Evolutionary conservation across 2,888 invertebrate genomes (phyloP).

Genomic region (Sisyra terminalis): DNA sequence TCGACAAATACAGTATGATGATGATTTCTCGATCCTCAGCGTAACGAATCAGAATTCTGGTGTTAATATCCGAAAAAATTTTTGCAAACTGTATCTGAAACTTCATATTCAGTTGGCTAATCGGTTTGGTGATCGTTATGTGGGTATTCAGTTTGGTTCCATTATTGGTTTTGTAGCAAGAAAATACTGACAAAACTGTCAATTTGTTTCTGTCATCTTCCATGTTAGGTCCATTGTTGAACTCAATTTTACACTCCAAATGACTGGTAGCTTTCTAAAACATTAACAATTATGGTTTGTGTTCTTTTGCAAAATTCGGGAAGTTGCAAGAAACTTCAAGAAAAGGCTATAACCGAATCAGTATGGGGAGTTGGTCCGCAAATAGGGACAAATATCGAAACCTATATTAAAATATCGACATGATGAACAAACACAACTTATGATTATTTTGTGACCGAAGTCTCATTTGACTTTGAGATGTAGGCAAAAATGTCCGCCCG

Average conservation of each 20-base stretch:
- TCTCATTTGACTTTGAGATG: no score
- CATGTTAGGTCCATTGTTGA: conserved; percentile 46
- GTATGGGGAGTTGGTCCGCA: no score
- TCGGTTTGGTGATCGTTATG: conserved; percentile 43
- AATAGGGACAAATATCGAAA: no score
- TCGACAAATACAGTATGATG: conserved; percentile 35
- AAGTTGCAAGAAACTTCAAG: neutral
- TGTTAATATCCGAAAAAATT: conserved; percentile 35
- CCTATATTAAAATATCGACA: no score
- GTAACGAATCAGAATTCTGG: conserved; percentile 33
- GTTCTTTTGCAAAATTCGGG: neutral
- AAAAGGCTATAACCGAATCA: neutral
- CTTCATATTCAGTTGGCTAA: conserved; percentile 48
- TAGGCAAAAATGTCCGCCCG: no score
- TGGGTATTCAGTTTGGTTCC: conserved; percentile 43
- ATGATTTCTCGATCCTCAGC: conserved; percentile 42
- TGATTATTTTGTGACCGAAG: neutral
- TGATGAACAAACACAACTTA: no score
- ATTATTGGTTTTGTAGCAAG: conserved; percentile 41
- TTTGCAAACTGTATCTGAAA: conserved; percentile 33
- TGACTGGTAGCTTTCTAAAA: conserved; percentile 52
- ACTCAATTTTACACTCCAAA: conserved; percentile 49
- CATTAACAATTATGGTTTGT: conserved; percentile 13
- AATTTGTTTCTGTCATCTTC: conserved; percentile 42
- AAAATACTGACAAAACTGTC: conserved; percentile 37